Conservation (phyloP, 2,797 vertebrate genomes). For the Myotis planiceps region DNA sequence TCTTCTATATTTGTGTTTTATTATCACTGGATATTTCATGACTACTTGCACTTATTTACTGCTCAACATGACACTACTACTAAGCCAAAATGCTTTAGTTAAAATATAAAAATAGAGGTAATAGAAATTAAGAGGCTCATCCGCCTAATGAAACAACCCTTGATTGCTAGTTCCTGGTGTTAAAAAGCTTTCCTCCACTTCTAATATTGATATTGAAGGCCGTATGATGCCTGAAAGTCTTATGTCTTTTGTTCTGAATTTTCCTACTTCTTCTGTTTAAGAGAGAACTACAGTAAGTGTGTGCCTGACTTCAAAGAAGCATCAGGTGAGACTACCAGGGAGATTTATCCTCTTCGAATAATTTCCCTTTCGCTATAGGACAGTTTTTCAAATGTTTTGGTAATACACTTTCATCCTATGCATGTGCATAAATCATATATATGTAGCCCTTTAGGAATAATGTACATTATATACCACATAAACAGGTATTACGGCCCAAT, state of each 20-base stretch:
- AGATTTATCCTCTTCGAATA: background rate
- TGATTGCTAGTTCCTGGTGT: background rate
- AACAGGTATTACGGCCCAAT: background rate
- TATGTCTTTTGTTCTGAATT: background rate
- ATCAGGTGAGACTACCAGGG: background rate
- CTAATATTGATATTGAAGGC: background rate
- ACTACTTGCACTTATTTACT: background rate
- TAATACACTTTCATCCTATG: background rate
- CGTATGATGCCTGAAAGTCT: slow-evolving; percentile 5
- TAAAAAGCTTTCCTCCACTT: background rate
- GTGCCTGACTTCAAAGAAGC: background rate
- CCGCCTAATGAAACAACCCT: background rate
- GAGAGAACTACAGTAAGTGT: background rate
- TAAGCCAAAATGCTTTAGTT: background rate
- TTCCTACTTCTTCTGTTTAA: background rate
- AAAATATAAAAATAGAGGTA: slow-evolving; percentile 19
- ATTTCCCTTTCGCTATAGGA: background rate
- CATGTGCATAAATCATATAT: background rate
- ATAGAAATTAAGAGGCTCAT: background rate
- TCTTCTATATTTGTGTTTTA: background rate
- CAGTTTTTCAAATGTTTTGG: background rate
- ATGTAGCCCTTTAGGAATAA: background rate
- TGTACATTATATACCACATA: background rate
- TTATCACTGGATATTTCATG: background rate
- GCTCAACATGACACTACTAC: background rate